Base-by-base conservation (phyloP, 2,888 invertebrate species). In the Melanophora roralis region DNA sequence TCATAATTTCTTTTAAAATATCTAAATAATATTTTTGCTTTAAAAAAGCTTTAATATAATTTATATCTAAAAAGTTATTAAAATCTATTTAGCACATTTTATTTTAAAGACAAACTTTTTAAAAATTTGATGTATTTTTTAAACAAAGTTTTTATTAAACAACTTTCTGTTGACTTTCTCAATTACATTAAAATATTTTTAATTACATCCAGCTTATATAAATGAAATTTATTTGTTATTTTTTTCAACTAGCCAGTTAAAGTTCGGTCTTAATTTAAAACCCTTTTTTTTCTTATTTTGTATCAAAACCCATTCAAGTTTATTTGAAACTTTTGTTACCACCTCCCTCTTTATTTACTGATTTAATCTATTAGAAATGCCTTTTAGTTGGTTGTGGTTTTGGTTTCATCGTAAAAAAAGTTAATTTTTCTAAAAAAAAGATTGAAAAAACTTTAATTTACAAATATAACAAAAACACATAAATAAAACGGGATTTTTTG, bases 271-370 rank as follows among this genome's bases (percentile, higher is more conserved):
- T 27, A 27, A 27, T 27, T 27, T 27, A 27, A 6, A 5, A 5
- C 6, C 27, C 6, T 27, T 16, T 55, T 16, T 9, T 11, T 36
- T 55, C 1, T 19, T 6, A 5, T 55, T 36, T 12, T 19, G 14
- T 55, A 55, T 55, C 19, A 12, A 55, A 55, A 55, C 14, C 49
- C 21, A 27, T 49, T 55, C 12, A 55, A 55, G 34, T 36, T 55
- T 19, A 55, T 55, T 55, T 36, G 6, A 55, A 55, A 55, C 55
- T 55, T 55, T 19, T 55, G 11, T 16, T 16, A 36, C 19, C 6
- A 11, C 19, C 14, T 3, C 11, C 12, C 36, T 19, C 11, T 32
- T 53, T 23, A 16, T 8, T 53, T 14, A 27, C 4, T 55, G 7
- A 11, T 55, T 55, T 55, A 55, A 34, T 55, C 34, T 34, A 11